A percentile compares a stretch with the other conserved stretches of the same genome.
Evolutionary conservation across 2,797 vertebrate species (phyloP).

Genomic region (Spinus olivaceus): DNA sequence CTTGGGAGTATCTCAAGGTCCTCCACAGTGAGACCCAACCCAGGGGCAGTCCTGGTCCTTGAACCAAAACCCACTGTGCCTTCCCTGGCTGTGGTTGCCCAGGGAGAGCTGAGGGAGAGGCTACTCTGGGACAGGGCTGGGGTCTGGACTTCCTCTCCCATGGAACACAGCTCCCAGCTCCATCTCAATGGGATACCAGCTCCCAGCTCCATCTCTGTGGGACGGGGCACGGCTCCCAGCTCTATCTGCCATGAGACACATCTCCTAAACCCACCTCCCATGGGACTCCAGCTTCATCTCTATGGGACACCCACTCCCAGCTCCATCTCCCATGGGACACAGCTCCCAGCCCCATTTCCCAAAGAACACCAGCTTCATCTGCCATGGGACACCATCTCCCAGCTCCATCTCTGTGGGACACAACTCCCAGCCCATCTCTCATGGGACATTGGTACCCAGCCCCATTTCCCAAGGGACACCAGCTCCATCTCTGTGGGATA

Average conservation of each 20-base stretch:
- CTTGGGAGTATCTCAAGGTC: neutral
- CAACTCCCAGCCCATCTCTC: neutral
- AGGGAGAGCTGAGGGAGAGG: neutral
- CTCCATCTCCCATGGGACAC: neutral
- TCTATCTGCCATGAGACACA: neutral
- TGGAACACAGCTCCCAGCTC: accelerated
- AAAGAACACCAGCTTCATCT: no score
- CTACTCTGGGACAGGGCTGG: neutral
- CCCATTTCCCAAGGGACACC: neutral
- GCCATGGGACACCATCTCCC: no score
- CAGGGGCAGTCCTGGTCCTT: neutral
- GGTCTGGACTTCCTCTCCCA: neutral
- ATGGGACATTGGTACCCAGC: no score
- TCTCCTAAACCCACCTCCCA: neutral
- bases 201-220: neutral
- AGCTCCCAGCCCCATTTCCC: no score
- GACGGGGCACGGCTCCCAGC: no score
- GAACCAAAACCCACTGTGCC: neutral
- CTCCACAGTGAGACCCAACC: neutral
- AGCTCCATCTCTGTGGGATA: no score
- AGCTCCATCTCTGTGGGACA: neutral
- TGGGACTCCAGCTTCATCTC: neutral
- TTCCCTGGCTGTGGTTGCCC: neutral
- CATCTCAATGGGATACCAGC: neutral
- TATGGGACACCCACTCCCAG: neutral